Evolutionary conservation across 2,888 invertebrate species (phyloP).

Genomic region (Amiota mariae): DNA sequence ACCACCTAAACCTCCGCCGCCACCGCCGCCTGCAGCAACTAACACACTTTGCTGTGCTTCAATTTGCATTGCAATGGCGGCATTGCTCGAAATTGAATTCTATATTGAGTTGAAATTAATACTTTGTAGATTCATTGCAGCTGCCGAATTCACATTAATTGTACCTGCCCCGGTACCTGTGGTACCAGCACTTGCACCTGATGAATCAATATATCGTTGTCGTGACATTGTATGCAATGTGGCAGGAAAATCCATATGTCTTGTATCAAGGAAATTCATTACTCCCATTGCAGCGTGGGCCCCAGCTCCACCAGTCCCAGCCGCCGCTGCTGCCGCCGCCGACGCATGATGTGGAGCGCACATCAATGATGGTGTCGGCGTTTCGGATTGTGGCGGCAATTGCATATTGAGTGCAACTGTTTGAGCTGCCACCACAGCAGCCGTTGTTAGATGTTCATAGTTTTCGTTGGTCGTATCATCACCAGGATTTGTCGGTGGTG

Average conservation of each 20-base stretch:
- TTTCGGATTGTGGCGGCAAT: slow-evolving; percentile 73
- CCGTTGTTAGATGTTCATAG: slow-evolving; percentile 71
- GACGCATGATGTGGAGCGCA: slow-evolving; percentile 76
- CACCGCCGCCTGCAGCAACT: slow-evolving; percentile 43
- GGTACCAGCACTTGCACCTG: slow-evolving; percentile 57
- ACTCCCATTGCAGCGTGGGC: slow-evolving; percentile 78
- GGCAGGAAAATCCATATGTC: slow-evolving; percentile 80
- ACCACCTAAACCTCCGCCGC: slow-evolving; percentile 29
- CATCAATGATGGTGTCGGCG: slow-evolving; percentile 76
- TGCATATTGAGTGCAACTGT: slow-evolving; percentile 73
- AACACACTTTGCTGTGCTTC: slow-evolving; percentile 42
- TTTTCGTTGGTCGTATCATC: slow-evolving; percentile 74
- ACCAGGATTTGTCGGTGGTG: slow-evolving; percentile 67
- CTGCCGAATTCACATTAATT: slow-evolving; percentile 75
- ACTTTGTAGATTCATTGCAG: slow-evolving; percentile 82
- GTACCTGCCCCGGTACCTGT: slow-evolving; percentile 62
- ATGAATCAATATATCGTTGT: slow-evolving; percentile 73
- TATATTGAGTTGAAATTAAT: slow-evolving; percentile 86
- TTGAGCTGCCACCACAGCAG: slow-evolving; percentile 66
- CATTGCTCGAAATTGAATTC: slow-evolving; percentile 72
- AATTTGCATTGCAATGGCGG: slow-evolving; percentile 46
- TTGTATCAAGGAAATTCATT: slow-evolving; percentile 82
- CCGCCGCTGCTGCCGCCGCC: slow-evolving; percentile 46
- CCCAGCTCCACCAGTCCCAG: slow-evolving; percentile 52
- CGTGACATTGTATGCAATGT: slow-evolving; percentile 78